These are phyloP conservation scores for Phyllotis vaccarum DNA, from an alignment of 2,797 vertebrate genomes.

Conservation along the genomic window DNA sequence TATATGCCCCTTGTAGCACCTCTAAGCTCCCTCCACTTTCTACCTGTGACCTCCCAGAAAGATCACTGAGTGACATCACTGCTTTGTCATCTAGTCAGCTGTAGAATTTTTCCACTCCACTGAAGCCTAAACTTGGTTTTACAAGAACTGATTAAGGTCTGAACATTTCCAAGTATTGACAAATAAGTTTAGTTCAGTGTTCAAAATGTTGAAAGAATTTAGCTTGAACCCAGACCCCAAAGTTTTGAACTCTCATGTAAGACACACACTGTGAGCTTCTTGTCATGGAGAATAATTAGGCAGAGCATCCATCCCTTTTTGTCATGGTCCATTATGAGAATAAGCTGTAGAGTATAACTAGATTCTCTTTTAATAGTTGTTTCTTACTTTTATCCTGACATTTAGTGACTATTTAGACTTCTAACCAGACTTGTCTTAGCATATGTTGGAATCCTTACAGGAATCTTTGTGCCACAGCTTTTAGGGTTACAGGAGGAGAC, in stretches of 20 bases:
- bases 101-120: not conserved
- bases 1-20: not conserved
- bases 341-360: not conserved
- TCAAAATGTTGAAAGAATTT: not conserved
- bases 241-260: not conserved
- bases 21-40: not conserved
- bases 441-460: not conserved
- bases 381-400: not conserved
- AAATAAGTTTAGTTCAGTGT: not conserved
- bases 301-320: not conserved
- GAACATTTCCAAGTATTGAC: not conserved
- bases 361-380: not conserved
- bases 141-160: not conserved
- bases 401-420: not conserved
- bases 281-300: no score
- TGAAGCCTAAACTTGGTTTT: not conserved
- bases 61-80: not conserved
- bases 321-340: not conserved
- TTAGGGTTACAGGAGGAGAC: not conserved
- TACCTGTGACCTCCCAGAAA: not conserved
- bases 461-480: not conserved
- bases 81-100: not conserved
- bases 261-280: not conserved
- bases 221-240: not conserved
- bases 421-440: not conserved